Percentiles rank a stretch among this genome's conserved stretches.
Conservation (phyloP, 1,140 invertebrate species). For the Leguminivora glycinivorella region DNA sequence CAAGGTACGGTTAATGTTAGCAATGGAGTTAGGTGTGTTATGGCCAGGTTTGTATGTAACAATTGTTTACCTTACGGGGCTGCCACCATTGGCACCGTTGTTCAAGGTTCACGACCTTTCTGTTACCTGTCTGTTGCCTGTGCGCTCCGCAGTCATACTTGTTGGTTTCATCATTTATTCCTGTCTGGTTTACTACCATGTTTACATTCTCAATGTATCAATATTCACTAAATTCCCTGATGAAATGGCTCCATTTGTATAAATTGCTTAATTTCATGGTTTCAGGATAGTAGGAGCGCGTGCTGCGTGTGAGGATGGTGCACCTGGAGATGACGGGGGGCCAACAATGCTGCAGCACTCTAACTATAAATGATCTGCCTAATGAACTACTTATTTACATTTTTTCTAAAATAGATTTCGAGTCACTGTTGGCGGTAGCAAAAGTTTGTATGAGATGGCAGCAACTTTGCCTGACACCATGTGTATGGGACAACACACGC, state of each 20-base stretch:
- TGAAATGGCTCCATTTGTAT: background rate
- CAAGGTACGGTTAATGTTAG: constrained; percentile 49
- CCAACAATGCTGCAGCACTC: constrained; percentile 49
- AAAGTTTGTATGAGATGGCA: constrained; percentile 77
- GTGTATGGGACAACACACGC: constrained; percentile 75
- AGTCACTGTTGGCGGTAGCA: constrained; percentile 71
- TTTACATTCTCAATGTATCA: background rate
- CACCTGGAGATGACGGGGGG: constrained; percentile 70
- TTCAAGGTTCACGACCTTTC: constrained; percentile 51
- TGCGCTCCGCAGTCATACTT: background rate
- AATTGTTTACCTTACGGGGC: constrained; percentile 30
- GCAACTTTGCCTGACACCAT: constrained; percentile 71
- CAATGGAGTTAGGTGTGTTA: constrained; percentile 9
- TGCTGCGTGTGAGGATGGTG: constrained; percentile 59
- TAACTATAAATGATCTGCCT: constrained; percentile 76
- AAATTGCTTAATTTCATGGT: constrained; percentile 30
- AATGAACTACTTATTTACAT: constrained; percentile 79
- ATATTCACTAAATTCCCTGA: background rate
- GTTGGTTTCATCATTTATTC: background rate
- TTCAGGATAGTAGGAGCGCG: constrained; percentile 57
- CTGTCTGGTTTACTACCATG: background rate
- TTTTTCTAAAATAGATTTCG: constrained; percentile 77
- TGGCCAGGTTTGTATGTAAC: constrained; percentile 34
- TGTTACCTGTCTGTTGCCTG: constrained; percentile 11
- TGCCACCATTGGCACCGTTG: constrained; percentile 34